Percentiles rank a stretch among this genome's conserved stretches.
These are phyloP conservation scores for Agelastica alni DNA, from an alignment of 2,888 invertebrate species.

Conservation along the genomic window DNA sequence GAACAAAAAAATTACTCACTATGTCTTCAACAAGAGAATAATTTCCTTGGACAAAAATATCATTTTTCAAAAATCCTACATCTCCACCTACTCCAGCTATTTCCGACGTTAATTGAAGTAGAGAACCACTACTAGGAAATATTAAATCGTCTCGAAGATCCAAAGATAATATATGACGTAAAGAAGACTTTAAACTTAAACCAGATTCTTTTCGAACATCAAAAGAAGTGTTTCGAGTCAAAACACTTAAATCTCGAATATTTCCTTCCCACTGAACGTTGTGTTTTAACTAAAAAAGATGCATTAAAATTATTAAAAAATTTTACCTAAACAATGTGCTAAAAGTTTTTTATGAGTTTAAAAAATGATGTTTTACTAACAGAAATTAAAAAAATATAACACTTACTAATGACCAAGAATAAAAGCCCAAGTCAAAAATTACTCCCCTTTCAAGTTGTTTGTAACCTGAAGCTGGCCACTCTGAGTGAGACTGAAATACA, in stretches of 20 bases:
- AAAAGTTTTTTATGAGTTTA: no score
- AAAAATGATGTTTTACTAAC: no score
- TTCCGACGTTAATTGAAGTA: conserved; percentile 78
- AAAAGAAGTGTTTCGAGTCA: conserved; percentile 78
- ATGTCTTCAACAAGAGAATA: conserved; percentile 63
- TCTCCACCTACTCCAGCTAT: conserved; percentile 90
- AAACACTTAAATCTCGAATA: conserved; percentile 76
- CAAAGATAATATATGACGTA: conserved; percentile 77
- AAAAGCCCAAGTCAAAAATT: conserved; percentile 75
- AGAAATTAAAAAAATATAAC: no score
- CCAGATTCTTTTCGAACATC: conserved; percentile 87
- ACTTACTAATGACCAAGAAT: conserved; percentile 64
- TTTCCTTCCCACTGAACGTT: conserved; percentile 86
- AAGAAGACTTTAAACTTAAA: conserved; percentile 84
- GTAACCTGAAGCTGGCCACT: conserved; percentile 83
- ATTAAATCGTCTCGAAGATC: conserved; percentile 81
- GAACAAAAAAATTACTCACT: conserved; percentile 54
- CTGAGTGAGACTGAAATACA: conserved; percentile 75
- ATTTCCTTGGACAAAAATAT: conserved; percentile 67
- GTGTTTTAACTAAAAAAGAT: conserved; percentile 68
- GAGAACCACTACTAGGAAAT: conserved; percentile 76
- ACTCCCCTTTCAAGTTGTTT: conserved; percentile 77
- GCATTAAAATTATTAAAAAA: not conserved
- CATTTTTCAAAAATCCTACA: conserved; percentile 86
- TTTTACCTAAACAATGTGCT: no score